phyloP scores from a whole-genome alignment of 2,888 invertebrate species.

The Apodemia duryi region DNA sequence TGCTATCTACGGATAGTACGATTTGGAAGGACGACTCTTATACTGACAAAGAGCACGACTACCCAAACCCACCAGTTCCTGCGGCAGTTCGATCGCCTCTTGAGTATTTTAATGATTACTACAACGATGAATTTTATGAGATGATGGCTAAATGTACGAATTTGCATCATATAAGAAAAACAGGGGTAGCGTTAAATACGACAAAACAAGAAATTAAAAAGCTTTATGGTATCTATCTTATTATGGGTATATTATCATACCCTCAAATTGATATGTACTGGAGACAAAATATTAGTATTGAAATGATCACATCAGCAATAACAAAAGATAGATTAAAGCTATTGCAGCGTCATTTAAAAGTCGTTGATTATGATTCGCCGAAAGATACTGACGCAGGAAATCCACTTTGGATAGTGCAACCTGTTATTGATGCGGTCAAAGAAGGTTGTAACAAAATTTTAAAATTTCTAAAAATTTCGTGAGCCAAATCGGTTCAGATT shows the following conservation, averaged over 20 bases:
- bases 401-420: constrained; percentile 17
- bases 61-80: constrained; percentile 3
- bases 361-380: neutral
- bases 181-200: constrained; percentile 12
- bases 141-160: constrained; percentile 8
- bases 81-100: constrained; percentile 2
- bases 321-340: constrained; percentile 13
- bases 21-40: constrained; percentile 27
- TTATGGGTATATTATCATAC: constrained; percentile 14
- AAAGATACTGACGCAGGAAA: neutral
- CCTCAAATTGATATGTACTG: constrained; percentile 14
- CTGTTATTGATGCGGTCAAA: neutral
- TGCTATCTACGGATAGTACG: no score
- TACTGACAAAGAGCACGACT: constrained; percentile 28
- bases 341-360: constrained; percentile 1
- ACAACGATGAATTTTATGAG: constrained; percentile 16
- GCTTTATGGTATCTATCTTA: constrained; percentile 8
- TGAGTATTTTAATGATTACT: constrained; percentile 17
- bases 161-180: constrained; percentile 1
- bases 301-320: constrained; percentile 13
- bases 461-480: no score
- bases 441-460: neutral
- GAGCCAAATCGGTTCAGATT: no score
- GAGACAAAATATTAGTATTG: constrained; percentile 15
- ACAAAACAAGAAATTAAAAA: constrained; percentile 14